Conservation (phyloP, 2,113 vertebrate genomes). For the Grantiella picta region DNA sequence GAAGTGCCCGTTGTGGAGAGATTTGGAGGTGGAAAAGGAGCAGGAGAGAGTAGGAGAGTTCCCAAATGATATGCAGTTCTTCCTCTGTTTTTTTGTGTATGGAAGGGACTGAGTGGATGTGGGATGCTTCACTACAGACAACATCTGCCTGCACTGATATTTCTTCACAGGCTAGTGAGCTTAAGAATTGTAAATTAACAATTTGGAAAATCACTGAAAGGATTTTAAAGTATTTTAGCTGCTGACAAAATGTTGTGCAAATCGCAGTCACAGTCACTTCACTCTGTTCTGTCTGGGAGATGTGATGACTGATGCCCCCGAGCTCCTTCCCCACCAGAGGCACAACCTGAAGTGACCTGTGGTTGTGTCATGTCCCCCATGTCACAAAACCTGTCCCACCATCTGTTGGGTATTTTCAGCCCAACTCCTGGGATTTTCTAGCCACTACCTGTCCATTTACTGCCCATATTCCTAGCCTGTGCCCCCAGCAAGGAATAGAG, state of each 20-base stretch:
- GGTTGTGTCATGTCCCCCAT: not conserved
- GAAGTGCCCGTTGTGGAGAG: not conserved
- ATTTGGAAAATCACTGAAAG: not conserved
- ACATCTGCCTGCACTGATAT: not conserved
- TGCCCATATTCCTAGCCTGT: not conserved
- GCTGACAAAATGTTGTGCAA: not conserved
- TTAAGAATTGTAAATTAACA: not conserved
- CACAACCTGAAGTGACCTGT: not conserved
- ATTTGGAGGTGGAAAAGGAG: not conserved
- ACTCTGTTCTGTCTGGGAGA: rapidly evolving
- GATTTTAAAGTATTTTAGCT: not conserved
- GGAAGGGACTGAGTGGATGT: not conserved
- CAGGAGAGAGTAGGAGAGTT: not conserved
- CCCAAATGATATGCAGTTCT: not conserved
- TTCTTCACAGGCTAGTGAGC: not conserved
- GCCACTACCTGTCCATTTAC: not conserved
- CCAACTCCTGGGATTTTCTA: not conserved
- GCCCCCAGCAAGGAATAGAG: not conserved
- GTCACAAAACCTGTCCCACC: not conserved
- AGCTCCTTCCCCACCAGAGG: not conserved
- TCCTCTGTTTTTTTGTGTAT: not conserved
- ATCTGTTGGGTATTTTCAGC: not conserved
- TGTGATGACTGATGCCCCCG: rapidly evolving
- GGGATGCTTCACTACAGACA: not conserved
- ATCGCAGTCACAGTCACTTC: not conserved